A percentile compares a stretch with the other conserved stretches of the same genome.
Evolutionary conservation across 2,113 vertebrate species (phyloP).

Genomic region (Odontesthes bonariensis): DNA sequence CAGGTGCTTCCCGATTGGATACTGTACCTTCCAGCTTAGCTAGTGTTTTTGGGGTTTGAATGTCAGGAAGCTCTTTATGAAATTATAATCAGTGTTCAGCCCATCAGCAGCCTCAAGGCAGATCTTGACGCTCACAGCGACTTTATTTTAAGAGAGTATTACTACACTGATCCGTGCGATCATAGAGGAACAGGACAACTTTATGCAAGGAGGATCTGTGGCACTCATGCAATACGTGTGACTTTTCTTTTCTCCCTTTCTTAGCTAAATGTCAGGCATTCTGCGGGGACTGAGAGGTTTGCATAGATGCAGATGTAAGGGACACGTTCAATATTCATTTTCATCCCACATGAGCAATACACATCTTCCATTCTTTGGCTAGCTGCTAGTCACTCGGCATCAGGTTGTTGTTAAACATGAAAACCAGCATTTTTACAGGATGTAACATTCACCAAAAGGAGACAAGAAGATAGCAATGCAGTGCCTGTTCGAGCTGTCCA

Average conservation of each 20-base stretch:
- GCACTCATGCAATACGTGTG: conserved; percentile 91
- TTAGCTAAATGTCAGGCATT: conserved; percentile 87
- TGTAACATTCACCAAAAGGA: conserved; percentile 96
- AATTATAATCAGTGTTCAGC: conserved; percentile 55
- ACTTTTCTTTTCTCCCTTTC: conserved; percentile 36
- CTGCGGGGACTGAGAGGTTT: conserved; percentile 89
- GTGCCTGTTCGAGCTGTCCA: conserved; percentile 99
- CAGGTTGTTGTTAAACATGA: conserved; percentile 93
- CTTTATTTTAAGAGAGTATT: conserved; percentile 64
- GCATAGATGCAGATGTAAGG: conserved; percentile 85
- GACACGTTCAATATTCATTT: conserved; percentile 81
- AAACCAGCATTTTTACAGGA: conserved; percentile 94
- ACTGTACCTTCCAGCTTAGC: conserved; percentile 53
- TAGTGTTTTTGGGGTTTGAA: conserved; percentile 38
- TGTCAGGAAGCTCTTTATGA: conserved; percentile 34
- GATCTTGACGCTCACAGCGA: conserved; percentile 24
- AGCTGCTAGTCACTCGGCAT: conserved; percentile 85
- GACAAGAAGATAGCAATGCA: conserved; percentile 87
- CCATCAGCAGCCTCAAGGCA: conserved; percentile 45
- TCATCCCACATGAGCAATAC: conserved; percentile 91
- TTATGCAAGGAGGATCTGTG: conserved; percentile 87
- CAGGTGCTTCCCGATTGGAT: conserved; percentile 56
- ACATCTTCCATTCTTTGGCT: conserved; percentile 82
- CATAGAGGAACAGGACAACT: conserved; percentile 47
- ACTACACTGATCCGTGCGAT: conserved; percentile 36